Conservation (phyloP, 2,113 vertebrate species). For the Colius striatus region DNA sequence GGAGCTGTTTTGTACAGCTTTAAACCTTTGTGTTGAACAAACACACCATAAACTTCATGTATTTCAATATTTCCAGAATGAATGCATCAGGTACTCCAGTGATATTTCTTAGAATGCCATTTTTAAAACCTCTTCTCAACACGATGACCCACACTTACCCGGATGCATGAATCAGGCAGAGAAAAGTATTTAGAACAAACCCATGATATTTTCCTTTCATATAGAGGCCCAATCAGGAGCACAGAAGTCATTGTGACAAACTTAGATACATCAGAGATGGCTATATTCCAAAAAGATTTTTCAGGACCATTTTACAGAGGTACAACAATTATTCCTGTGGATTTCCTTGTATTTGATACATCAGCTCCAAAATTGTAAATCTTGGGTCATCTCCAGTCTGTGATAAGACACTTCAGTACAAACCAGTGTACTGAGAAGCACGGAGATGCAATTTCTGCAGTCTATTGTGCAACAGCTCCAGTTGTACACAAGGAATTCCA, state of each 20-base stretch:
- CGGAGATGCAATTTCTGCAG: too few species aligned
- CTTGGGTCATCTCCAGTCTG: neutral
- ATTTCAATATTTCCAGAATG: neutral
- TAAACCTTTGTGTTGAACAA: neutral
- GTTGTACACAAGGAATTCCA: neutral
- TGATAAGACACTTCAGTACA: neutral
- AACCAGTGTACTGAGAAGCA: too few species aligned
- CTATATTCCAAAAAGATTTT: neutral
- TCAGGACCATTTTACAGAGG: neutral
- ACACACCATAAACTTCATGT: neutral
- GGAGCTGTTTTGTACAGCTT: neutral
- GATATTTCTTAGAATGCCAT: neutral
- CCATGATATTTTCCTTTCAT: neutral
- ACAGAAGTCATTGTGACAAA: neutral
- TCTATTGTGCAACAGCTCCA: neutral
- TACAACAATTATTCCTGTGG: neutral
- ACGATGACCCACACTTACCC: neutral
- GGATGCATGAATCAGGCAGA: neutral
- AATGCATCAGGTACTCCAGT: rapidly evolving
- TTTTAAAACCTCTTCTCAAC: neutral
- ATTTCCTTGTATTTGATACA: neutral
- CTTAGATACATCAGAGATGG: neutral
- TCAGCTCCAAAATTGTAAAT: neutral
- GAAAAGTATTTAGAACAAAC: neutral
- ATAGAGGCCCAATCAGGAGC: neutral